Conservation (phyloP, 2,797 vertebrate genomes). For the Diplodus puntazzo region DNA sequence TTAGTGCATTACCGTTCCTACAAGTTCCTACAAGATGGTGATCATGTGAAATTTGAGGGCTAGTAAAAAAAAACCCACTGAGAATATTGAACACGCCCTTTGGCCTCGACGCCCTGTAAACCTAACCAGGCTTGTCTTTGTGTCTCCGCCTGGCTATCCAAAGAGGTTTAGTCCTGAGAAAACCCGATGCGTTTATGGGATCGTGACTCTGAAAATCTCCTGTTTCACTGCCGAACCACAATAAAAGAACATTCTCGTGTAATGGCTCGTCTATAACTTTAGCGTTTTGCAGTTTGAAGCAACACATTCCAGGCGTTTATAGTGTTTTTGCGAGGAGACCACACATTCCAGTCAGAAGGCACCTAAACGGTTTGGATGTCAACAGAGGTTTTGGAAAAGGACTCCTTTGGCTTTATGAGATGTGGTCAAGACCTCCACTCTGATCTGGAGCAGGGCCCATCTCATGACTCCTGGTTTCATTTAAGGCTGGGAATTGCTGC, state of each 20-base stretch:
- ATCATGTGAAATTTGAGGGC: slow-evolving; percentile 24
- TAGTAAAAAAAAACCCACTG: neutral
- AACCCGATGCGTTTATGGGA: slow-evolving; percentile 45
- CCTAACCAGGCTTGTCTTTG: slow-evolving; percentile 25
- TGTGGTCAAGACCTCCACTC: slow-evolving; percentile 67
- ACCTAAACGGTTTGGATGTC: slow-evolving; percentile 71
- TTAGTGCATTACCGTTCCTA: neutral
- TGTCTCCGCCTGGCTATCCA: slow-evolving; percentile 17
- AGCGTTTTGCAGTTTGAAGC: slow-evolving; percentile 36
- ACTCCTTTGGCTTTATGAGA: slow-evolving; percentile 67
- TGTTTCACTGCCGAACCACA: slow-evolving; percentile 64
- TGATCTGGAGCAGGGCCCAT: slow-evolving; percentile 55
- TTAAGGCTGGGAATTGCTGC: slow-evolving; percentile 38
- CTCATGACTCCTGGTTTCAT: slow-evolving; percentile 62
- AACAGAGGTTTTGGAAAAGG: slow-evolving; percentile 49
- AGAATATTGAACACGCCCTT: slow-evolving; percentile 44
- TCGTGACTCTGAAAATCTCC: slow-evolving; percentile 41
- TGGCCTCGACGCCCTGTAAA: slow-evolving; percentile 39
- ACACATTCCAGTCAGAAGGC: slow-evolving; percentile 71
- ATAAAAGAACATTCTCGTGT: slow-evolving; percentile 57
- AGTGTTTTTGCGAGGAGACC: slow-evolving; percentile 61
- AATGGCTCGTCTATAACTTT: slow-evolving; percentile 44
- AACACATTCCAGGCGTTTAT: slow-evolving; percentile 71
- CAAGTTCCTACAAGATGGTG: neutral
- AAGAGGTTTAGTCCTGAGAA: slow-evolving; percentile 42